Evolutionary conservation across 1,140 invertebrate genomes (phyloP).

Genomic region (Manduca sexta): DNA sequence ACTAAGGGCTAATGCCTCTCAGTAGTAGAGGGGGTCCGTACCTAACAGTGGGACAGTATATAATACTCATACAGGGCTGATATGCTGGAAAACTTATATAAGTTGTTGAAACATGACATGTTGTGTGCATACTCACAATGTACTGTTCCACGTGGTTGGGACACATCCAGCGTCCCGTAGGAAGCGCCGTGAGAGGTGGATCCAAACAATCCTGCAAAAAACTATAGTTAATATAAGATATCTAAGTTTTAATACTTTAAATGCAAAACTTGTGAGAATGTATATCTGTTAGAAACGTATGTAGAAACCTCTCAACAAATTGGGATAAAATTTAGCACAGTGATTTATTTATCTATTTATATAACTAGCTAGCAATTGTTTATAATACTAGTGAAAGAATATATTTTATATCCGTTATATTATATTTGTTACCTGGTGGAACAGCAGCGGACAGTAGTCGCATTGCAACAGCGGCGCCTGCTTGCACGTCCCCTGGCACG

Average conservation of each 20-base stretch:
- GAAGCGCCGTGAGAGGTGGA: slow-evolving; percentile 90
- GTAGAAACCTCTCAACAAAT: too few species aligned
- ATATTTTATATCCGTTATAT: too few species aligned
- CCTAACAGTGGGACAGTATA: too few species aligned
- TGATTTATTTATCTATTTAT: too few species aligned
- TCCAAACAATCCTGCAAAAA: slow-evolving; percentile 86
- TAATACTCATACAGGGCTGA: neutral
- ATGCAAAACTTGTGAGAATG: too few species aligned
- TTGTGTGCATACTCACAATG: slow-evolving; percentile 76
- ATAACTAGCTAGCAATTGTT: too few species aligned
- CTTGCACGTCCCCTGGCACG: slow-evolving; percentile 88
- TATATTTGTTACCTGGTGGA: slow-evolving; percentile 84
- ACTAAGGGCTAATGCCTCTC: too few species aligned
- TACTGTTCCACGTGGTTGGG: slow-evolving; percentile 95
- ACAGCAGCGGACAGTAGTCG: slow-evolving; percentile 93
- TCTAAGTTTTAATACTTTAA: neutral
- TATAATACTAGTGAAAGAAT: too few species aligned
- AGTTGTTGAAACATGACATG: too few species aligned
- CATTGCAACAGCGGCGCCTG: slow-evolving; percentile 89
- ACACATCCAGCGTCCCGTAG: slow-evolving; percentile 96
- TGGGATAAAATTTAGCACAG: too few species aligned
- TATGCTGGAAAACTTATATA: neutral
- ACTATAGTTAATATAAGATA: slow-evolving; percentile 5
- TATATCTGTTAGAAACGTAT: too few species aligned
- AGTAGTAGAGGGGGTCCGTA: too few species aligned